Percentiles rank a stretch among this genome's conserved stretches.
Conservation (phyloP, 2,113 vertebrate genomes). For the Mystacornis crossleyi region DNA sequence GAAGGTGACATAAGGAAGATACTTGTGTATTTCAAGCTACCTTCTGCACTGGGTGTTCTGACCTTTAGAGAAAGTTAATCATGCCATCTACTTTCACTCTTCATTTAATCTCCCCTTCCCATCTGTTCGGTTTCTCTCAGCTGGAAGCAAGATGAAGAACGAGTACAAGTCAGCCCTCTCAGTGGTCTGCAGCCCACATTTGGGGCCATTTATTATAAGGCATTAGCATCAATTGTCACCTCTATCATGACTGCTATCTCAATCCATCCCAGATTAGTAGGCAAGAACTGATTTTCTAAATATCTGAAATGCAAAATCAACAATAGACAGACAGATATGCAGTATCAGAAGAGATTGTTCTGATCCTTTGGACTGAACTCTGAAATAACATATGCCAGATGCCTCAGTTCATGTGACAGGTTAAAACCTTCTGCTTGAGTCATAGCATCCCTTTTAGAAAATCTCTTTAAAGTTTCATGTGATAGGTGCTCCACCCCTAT, state of each 20-base stretch:
- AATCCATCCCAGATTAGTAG: neutral
- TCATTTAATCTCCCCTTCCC: constrained; percentile 64
- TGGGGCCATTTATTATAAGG: constrained; percentile 39
- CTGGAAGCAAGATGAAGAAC: constrained; percentile 61
- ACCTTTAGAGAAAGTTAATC: constrained; percentile 67
- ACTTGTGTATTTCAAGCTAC: neutral
- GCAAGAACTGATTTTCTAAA: neutral
- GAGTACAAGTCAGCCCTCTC: constrained; percentile 47
- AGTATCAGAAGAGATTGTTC: neutral
- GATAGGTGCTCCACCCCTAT: neutral
- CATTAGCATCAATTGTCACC: constrained; percentile 32
- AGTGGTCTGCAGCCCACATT: constrained; percentile 41
- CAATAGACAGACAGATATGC: neutral
- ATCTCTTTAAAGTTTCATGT: neutral
- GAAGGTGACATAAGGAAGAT: constrained; percentile 27
- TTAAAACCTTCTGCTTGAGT: constrained; percentile 6
- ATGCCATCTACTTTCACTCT: constrained; percentile 58
- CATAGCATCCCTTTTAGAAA: constrained; percentile 3
- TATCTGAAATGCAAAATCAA: neutral
- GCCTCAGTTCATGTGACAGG: neutral
- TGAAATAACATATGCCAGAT: neutral
- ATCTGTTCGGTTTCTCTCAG: constrained; percentile 62
- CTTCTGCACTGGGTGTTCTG: constrained; percentile 54
- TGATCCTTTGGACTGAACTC: neutral
- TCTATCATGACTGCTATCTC: neutral